A percentile compares a stretch with the other conserved stretches of the same genome.
These are phyloP conservation scores for Drosophila rellima DNA, from an alignment of 2,888 invertebrate species.

Conservation along the genomic window DNA sequence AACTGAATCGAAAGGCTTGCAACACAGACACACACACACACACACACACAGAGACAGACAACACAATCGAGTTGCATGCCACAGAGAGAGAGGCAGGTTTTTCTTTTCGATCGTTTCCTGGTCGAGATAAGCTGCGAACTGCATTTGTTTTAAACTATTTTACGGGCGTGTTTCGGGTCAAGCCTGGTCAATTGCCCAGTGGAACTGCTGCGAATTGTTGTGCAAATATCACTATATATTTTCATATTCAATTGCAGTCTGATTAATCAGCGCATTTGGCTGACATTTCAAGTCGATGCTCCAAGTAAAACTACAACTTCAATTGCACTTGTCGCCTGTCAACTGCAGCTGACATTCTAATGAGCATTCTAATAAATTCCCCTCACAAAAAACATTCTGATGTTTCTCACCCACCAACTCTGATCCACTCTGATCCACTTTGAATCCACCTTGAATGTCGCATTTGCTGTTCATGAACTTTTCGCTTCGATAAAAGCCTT, in stretches of 20 bases:
- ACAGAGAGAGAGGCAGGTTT: slow-evolving; percentile 22
- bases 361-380: slow-evolving; percentile 3
- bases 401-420: neutral
- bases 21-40: too few species aligned
- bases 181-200: slow-evolving; percentile 31
- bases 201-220: slow-evolving; percentile 38
- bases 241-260: slow-evolving; percentile 40
- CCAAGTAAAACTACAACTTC: slow-evolving; percentile 39
- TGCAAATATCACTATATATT: slow-evolving; percentile 48
- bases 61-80: slow-evolving; percentile 8
- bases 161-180: slow-evolving; percentile 59
- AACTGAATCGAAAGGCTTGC: slow-evolving; percentile 55
- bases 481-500: slow-evolving; percentile 47
- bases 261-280: slow-evolving; percentile 33
- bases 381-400: too few species aligned
- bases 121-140: slow-evolving; percentile 70
- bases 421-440: slow-evolving; percentile 30
- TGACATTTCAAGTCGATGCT: slow-evolving; percentile 48
- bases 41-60: too few species aligned
- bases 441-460: slow-evolving; percentile 55
- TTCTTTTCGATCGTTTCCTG: slow-evolving; percentile 66
- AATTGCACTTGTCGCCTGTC: slow-evolving; percentile 45
- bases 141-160: slow-evolving; percentile 31
- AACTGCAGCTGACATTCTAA: slow-evolving; percentile 56
- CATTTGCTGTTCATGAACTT: slow-evolving; percentile 67